Conservation (phyloP, 2,113 vertebrate genomes). For the Solea solea region DNA sequence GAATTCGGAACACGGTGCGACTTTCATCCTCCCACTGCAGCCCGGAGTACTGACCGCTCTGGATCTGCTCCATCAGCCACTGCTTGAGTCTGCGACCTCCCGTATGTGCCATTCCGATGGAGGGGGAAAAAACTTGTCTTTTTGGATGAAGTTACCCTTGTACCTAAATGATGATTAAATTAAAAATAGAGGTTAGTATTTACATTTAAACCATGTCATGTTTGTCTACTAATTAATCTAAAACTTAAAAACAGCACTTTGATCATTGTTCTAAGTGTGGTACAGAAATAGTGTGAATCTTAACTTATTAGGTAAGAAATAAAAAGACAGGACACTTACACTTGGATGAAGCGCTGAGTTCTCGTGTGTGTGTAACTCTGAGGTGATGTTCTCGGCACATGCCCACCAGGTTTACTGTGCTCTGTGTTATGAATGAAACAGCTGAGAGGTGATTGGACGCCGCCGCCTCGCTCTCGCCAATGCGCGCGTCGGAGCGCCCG, state of each 20-base stretch:
- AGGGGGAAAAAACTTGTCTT: background rate
- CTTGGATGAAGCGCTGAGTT: conserved; percentile 4
- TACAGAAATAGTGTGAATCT: too few species aligned
- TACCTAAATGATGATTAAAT: background rate
- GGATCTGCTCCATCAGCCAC: conserved; percentile 97
- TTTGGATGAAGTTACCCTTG: background rate
- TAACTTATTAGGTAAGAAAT: background rate
- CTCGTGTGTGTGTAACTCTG: conserved; percentile 13
- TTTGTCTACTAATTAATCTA: too few species aligned
- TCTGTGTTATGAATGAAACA: conserved; percentile 62
- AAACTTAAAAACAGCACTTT: too few species aligned
- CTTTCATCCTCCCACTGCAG: conserved; percentile 94
- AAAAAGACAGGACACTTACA: conserved; percentile 55
- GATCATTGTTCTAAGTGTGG: too few species aligned
- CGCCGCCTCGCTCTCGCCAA: conserved; percentile 55
- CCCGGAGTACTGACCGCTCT: conserved; percentile 89
- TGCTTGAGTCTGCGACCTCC: conserved; percentile 91
- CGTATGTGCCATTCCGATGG: conserved; percentile 82
- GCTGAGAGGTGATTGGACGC: conserved; percentile 36
- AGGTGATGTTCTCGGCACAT: conserved; percentile 3
- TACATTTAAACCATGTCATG: too few species aligned
- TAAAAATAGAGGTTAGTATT: too few species aligned
- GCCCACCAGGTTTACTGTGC: conserved; percentile 32
- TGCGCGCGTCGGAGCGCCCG: conserved; percentile 3
- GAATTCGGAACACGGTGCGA: conserved; percentile 94